A percentile compares a stretch with the other conserved stretches of the same genome.
Conservation (phyloP, 1,140 invertebrate genomes). For the Micrasema longulum region DNA sequence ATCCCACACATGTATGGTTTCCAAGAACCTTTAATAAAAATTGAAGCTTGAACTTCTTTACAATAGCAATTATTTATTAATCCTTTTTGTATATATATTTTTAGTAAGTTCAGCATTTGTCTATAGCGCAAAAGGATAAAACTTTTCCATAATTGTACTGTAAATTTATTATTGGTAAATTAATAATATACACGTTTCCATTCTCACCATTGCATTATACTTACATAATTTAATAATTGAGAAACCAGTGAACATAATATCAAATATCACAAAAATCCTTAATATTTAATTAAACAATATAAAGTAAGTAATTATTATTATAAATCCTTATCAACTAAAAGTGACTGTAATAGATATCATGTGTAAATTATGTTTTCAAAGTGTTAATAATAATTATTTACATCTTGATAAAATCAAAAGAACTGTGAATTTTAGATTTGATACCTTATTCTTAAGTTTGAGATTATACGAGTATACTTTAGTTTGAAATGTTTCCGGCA, state of each 20-base stretch:
- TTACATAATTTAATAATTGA: conserved; percentile 3
- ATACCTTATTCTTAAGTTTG: conserved; percentile 51
- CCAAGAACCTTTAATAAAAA: too few species aligned
- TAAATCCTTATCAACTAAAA: conserved; percentile 45
- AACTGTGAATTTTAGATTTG: conserved; percentile 53
- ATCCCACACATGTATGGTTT: too few species aligned
- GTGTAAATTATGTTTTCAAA: conserved; percentile 51
- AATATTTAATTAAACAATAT: conserved; percentile 43
- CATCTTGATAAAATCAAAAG: conserved; percentile 48
- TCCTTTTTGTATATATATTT: conserved; percentile 26
- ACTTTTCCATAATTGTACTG: conserved; percentile 23
- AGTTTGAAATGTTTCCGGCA: conserved; percentile 46
- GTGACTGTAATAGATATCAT: conserved; percentile 53
- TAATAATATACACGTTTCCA: conserved; percentile 8
- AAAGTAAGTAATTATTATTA: conserved; percentile 38
- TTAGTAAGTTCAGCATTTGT: conserved; percentile 32
- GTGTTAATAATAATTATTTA: conserved; percentile 48
- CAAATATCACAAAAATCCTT: conserved; percentile 41
- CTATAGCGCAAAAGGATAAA: conserved; percentile 32
- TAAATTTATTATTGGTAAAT: conserved; percentile 31
- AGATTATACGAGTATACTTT: conserved; percentile 52
- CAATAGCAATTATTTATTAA: conserved; percentile 8
- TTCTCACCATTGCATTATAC: conserved; percentile 40
- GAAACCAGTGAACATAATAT: conserved; percentile 40
- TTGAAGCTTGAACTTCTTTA: conserved; percentile 9